Evolutionary conservation across 1,140 invertebrate species (phyloP).

Genomic region (Vanessa tameamea): DNA sequence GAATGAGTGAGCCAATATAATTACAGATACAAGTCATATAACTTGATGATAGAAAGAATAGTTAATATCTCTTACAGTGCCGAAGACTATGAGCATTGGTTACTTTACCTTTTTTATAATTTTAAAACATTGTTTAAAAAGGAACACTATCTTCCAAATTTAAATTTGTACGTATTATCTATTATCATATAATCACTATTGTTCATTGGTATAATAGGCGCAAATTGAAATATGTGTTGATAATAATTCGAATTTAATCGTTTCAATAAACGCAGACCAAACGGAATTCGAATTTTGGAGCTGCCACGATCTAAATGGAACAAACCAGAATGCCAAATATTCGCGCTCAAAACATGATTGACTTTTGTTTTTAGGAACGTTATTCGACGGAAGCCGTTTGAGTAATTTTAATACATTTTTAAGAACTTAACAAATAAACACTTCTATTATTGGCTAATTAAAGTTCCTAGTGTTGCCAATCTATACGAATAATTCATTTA

Average conservation of each 20-base stretch:
- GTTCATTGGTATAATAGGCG: neutral
- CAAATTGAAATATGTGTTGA: constrained; percentile 12
- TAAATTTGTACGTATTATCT: neutral
- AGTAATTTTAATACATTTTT: neutral
- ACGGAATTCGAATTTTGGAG: neutral
- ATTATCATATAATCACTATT: neutral
- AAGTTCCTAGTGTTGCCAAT: too few relatives aligned
- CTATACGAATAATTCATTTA: too few relatives aligned
- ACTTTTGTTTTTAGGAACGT: constrained; percentile 5
- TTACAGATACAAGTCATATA: too few relatives aligned
- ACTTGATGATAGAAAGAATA: too few relatives aligned
- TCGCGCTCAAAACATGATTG: neutral
- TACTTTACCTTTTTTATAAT: too few relatives aligned
- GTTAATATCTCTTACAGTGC: too few relatives aligned
- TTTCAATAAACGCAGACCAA: constrained; percentile 13
- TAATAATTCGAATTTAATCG: constrained; percentile 23
- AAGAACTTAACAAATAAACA: too few relatives aligned
- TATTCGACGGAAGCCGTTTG: neutral
- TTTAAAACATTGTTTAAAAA: neutral
- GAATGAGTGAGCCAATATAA: too few relatives aligned
- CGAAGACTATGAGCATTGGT: too few relatives aligned
- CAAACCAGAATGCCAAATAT: neutral
- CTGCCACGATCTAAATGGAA: constrained; percentile 12
- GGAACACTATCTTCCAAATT: neutral
- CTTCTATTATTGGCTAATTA: neutral